A percentile compares a stretch with the other conserved stretches of the same genome.
Conservation (phyloP, 2,888 invertebrate species). For the Drosophila fulvimacula region DNA sequence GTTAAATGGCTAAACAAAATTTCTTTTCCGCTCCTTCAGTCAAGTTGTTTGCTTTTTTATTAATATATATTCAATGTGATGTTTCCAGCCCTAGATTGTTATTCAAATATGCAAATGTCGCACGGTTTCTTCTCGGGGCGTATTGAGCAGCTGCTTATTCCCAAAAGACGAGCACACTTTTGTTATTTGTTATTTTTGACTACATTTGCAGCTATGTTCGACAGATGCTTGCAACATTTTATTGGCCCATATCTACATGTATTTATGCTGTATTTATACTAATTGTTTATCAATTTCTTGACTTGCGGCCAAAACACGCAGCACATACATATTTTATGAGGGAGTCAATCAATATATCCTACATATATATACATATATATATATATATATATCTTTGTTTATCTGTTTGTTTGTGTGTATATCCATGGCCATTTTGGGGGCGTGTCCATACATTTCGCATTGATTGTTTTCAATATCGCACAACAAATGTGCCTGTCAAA, state of each 20-base stretch:
- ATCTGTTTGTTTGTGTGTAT: background rate
- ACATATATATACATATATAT: background rate
- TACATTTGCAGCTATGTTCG: constrained; percentile 28
- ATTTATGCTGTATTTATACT: constrained; percentile 34
- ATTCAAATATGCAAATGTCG: constrained; percentile 56
- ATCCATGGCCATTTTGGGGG: constrained; percentile 30
- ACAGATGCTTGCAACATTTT: constrained; percentile 35
- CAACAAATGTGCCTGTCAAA: constrained; percentile 80
- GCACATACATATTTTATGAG: constrained; percentile 33
- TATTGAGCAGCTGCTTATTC: constrained; percentile 47
- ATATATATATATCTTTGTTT: background rate
- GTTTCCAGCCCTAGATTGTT: constrained; percentile 32
- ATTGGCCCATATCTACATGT: constrained; percentile 15
- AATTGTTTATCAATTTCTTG: constrained; percentile 61
- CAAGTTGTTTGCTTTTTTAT: constrained; percentile 22
- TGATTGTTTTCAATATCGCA: constrained; percentile 76
- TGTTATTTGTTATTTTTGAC: constrained; percentile 42
- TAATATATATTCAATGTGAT: constrained; percentile 31
- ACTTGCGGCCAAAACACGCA: constrained; percentile 45
- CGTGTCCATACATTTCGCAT: constrained; percentile 67
- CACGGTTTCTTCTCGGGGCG: constrained; percentile 16
- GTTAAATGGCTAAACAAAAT: background rate
- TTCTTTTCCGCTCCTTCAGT: constrained; percentile 3
- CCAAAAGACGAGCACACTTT: constrained; percentile 25
- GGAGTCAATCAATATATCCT: constrained; percentile 29